These are phyloP conservation scores for Thymallus thymallus DNA, from an alignment of 2,113 vertebrate species.

Conservation along the genomic window DNA sequence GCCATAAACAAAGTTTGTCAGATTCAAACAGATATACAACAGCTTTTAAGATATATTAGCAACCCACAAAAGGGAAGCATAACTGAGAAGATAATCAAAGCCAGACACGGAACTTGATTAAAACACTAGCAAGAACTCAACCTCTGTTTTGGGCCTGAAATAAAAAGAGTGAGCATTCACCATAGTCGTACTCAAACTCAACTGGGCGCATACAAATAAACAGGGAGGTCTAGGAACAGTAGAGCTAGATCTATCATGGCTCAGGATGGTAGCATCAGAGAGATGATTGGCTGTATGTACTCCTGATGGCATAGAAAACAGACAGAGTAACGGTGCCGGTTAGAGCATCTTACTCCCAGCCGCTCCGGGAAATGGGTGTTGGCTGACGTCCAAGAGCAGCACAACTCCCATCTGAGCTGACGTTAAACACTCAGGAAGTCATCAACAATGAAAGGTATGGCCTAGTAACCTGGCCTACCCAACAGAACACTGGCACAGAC, in stretches of 20 bases:
- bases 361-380: conserved; percentile 38
- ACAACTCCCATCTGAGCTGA: conserved; percentile 28
- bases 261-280: neutral
- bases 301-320: conserved; percentile 16
- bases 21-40: conserved; percentile 24
- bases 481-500: neutral
- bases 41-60: conserved; percentile 23
- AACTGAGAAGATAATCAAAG: conserved; percentile 37
- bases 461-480: neutral
- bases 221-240: neutral
- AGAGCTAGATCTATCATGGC: neutral
- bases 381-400: conserved; percentile 25
- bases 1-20: conserved; percentile 35
- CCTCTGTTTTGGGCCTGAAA: conserved; percentile 24
- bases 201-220: neutral
- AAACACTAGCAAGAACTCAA: conserved; percentile 24
- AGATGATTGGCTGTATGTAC: neutral
- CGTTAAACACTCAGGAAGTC: conserved; percentile 13
- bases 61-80: conserved; percentile 33
- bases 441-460: conserved; percentile 12
- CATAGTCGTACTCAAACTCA: neutral
- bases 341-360: conserved; percentile 22
- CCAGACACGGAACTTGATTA: conserved; percentile 39
- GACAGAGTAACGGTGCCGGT: conserved; percentile 25
- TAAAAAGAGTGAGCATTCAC: conserved; percentile 10